Conservation (phyloP, 1,140 invertebrate genomes). For the Medauroidea extradentata region DNA sequence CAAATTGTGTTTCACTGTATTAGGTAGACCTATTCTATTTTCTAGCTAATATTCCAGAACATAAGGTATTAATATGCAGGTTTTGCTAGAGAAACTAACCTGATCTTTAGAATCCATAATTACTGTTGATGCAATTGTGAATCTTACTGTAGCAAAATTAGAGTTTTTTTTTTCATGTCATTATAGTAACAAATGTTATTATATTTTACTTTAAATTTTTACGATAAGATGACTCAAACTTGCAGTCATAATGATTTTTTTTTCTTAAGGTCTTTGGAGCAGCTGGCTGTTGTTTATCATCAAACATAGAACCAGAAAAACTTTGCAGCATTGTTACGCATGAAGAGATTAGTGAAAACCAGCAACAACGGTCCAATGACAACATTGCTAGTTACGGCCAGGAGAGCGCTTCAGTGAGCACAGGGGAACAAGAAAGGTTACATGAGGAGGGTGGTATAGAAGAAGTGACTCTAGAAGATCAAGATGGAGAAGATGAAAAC, state of each 20-base stretch:
- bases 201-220: no score
- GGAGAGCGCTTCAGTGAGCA: background rate
- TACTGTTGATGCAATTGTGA: no score
- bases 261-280: slow-evolving; percentile 25
- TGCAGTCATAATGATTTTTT: background rate
- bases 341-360: background rate
- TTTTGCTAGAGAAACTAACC: no score
- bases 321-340: slow-evolving; percentile 53
- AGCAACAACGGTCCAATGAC: background rate
- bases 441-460: slow-evolving; percentile 9
- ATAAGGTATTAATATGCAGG: no score
- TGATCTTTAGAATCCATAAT: no score
- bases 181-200: no score
- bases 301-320: slow-evolving; percentile 59
- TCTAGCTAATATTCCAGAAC: no score
- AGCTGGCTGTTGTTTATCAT: slow-evolving; percentile 63
- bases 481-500: slow-evolving; percentile 2
- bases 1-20: no score
- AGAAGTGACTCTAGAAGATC: slow-evolving; percentile 1
- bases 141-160: no score
- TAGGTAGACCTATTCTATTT: no score
- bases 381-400: background rate
- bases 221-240: no score
- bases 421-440: background rate
- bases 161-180: no score